phyloP scores from a whole-genome alignment of 1,140 invertebrate species.

The Xylocopa sonorina region DNA sequence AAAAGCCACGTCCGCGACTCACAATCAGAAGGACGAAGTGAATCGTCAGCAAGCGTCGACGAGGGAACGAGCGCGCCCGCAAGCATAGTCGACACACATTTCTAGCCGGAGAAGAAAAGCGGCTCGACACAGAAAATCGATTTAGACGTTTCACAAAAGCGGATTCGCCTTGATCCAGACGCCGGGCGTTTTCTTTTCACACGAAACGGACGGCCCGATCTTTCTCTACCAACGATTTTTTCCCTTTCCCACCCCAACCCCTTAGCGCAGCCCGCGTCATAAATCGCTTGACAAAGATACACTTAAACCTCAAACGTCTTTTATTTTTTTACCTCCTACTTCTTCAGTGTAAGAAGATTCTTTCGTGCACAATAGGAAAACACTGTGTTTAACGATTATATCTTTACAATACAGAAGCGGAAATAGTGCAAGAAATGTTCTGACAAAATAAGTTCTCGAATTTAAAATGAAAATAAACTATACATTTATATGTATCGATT shows the following conservation, averaged over 20 bases:
- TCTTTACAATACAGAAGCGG: no score
- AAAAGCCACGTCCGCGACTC: background rate
- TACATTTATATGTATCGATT: no score
- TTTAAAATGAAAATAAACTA: no score
- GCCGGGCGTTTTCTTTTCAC: slow-evolving; percentile 6
- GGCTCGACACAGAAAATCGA: slow-evolving; percentile 35
- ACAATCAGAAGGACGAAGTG: slow-evolving; percentile 12
- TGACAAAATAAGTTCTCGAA: no score
- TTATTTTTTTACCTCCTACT: no score
- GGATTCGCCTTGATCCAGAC: slow-evolving; percentile 44
- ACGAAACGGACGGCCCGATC: slow-evolving; percentile 10
- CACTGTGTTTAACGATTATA: no score
- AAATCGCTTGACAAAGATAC: no score
- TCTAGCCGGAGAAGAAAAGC: slow-evolving; percentile 21
- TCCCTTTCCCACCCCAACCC: background rate
- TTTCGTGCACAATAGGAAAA: no score
- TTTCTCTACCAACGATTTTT: background rate
- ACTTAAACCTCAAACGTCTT: no score
- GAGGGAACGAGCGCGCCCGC: background rate
- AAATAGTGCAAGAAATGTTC: no score
- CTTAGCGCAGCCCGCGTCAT: no score
- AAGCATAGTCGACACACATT: slow-evolving; percentile 23
- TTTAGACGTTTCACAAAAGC: slow-evolving; percentile 40
- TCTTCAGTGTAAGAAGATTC: no score
- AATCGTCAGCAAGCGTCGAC: slow-evolving; percentile 4